These are phyloP conservation scores for Ctenodactylus gundi DNA, from an alignment of 2,113 vertebrate genomes.

Conservation along the genomic window DNA sequence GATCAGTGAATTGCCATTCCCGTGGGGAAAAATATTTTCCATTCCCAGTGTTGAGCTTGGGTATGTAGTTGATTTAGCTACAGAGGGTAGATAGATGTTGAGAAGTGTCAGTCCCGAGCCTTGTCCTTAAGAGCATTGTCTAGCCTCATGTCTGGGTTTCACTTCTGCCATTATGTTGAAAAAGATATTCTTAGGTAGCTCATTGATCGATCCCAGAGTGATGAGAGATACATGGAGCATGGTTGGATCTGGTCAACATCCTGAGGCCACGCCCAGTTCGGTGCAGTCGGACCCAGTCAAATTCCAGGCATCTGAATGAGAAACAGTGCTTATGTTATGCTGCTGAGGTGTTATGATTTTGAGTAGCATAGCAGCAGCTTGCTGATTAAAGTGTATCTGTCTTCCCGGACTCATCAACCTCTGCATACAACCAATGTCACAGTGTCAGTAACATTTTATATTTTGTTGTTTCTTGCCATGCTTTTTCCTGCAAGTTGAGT, in stretches of 20 bases:
- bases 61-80: neutral
- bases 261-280: neutral
- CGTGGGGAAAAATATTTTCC: neutral
- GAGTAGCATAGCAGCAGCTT: neutral
- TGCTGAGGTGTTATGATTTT: neutral
- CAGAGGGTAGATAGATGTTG: neutral
- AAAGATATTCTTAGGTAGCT: neutral
- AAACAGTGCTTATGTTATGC: neutral
- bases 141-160: neutral
- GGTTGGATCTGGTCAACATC: neutral
- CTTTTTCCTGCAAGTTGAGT: neutral
- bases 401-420: neutral
- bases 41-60: neutral
- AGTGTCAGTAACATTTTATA: neutral
- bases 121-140: neutral
- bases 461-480: neutral
- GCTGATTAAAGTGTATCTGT: neutral
- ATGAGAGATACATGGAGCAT: neutral
- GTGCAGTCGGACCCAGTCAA: neutral
- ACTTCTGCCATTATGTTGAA: neutral
- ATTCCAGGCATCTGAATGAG: neutral
- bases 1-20: neutral
- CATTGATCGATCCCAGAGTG: neutral
- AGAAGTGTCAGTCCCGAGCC: neutral
- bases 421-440: neutral